Conservation (phyloP, 2,797 vertebrate species). For the Huso huso region DNA sequence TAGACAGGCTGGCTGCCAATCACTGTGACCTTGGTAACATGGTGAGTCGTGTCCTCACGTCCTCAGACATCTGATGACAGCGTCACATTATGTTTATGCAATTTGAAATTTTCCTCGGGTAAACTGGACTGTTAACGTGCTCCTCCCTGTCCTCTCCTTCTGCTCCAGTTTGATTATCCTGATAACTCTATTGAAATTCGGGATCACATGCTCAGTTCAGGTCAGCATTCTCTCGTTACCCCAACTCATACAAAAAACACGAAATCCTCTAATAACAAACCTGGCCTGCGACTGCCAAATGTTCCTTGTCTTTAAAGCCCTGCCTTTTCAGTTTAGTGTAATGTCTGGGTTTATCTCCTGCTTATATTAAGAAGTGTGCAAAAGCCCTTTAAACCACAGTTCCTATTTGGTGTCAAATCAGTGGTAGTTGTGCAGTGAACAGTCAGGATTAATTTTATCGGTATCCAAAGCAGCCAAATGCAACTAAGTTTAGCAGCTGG, state of each 20-base stretch:
- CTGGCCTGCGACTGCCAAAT: constrained; percentile 6
- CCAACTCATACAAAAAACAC: not conserved
- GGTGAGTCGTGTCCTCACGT: not conserved
- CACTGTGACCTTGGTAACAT: not conserved
- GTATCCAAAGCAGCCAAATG: constrained; percentile 45
- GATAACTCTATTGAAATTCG: no score
- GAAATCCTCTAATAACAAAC: not conserved
- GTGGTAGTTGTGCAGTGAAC: constrained; percentile 6
- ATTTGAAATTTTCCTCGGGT: not conserved
- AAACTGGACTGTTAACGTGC: not conserved
- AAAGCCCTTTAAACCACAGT: constrained; percentile 9
- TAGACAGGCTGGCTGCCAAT: not conserved
- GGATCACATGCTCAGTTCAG: no score
- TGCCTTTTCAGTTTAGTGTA: constrained; percentile 2
- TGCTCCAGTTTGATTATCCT: no score
- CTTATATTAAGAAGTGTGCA: constrained; percentile 5
- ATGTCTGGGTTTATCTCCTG: constrained; percentile 13
- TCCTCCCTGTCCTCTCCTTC: not conserved
- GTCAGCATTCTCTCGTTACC: no score
- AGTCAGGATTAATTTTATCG: constrained; percentile 34
- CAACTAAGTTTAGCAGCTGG: constrained; percentile 52
- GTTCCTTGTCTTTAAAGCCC: not conserved
- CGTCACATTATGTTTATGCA: not conserved
- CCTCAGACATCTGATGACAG: not conserved
- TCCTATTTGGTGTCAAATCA: constrained; percentile 13